These are phyloP conservation scores for Tigriopus californicus DNA, from an alignment of 2,888 invertebrate genomes.

Conservation along the genomic window DNA sequence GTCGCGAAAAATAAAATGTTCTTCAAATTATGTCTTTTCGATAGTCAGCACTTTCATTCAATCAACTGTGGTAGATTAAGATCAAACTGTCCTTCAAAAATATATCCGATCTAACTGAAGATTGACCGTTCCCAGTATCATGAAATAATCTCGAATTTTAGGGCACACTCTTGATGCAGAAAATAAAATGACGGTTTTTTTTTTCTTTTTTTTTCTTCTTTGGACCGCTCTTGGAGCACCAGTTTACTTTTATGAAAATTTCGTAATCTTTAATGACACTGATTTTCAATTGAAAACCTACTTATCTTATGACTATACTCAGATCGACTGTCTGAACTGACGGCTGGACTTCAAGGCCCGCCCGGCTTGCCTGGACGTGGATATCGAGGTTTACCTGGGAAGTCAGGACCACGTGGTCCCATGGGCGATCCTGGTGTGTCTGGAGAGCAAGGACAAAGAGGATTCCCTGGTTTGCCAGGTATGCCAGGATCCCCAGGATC, in stretches of 20 bases:
- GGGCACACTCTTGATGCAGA: too few relatives aligned
- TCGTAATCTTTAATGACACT: not conserved
- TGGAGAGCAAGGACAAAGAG: constrained; percentile 42
- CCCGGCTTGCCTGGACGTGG: constrained; percentile 43
- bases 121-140: too few relatives aligned
- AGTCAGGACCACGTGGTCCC: constrained; percentile 37
- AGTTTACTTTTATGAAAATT: not conserved
- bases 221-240: too few relatives aligned
- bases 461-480: constrained; percentile 44
- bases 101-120: too few relatives aligned
- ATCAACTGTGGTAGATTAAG: too few relatives aligned
- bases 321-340: constrained; percentile 40
- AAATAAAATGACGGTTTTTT: too few relatives aligned
- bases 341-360: constrained; percentile 42
- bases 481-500: constrained; percentile 39
- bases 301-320: too few relatives aligned
- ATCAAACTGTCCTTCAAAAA: too few relatives aligned
- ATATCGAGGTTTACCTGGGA: constrained; percentile 35
- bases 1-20: too few relatives aligned
- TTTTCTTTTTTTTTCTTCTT: too few relatives aligned
- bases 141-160: too few relatives aligned
- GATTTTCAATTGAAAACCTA: not conserved
- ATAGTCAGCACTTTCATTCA: too few relatives aligned
- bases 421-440: constrained; percentile 46
- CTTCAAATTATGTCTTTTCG: not conserved